Conservation (phyloP, 2,888 invertebrate species). For the Sphaerophoria rueppellii region DNA sequence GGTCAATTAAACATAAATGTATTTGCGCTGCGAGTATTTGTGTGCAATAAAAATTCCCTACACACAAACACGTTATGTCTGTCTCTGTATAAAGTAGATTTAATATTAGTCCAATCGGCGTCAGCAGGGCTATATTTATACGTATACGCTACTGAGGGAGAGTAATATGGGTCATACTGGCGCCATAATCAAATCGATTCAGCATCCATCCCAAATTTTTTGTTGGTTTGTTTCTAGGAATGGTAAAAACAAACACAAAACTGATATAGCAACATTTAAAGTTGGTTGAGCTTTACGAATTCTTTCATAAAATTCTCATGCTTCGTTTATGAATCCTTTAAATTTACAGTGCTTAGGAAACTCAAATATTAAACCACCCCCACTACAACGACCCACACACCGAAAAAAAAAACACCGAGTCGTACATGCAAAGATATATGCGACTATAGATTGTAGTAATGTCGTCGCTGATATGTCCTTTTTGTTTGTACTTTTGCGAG, state of each 20-base stretch:
- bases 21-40: slow-evolving; percentile 29
- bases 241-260: slow-evolving; percentile 19
- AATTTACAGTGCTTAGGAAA: slow-evolving; percentile 38
- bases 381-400: neutral
- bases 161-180: slow-evolving; percentile 70
- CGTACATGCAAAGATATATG: neutral
- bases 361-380: slow-evolving; percentile 34
- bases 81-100: slow-evolving; percentile 35
- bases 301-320: slow-evolving; percentile 19
- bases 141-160: slow-evolving; percentile 50
- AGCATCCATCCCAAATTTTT: slow-evolving; percentile 49
- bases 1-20: slow-evolving; percentile 36
- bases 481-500: slow-evolving; percentile 6
- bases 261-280: neutral
- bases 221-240: neutral
- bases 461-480: neutral
- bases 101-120: slow-evolving; percentile 53
- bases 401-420: neutral
- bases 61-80: slow-evolving; percentile 56
- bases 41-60: slow-evolving; percentile 17
- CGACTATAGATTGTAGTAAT: neutral
- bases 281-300: slow-evolving; percentile 4
- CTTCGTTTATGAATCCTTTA: slow-evolving; percentile 57
- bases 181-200: slow-evolving; percentile 71
- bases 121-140: slow-evolving; percentile 58